Evolutionary conservation across 2,797 vertebrate genomes (phyloP), one percentile per base, ranked within the genome.

Genomic region (Diglossa cyanea): DNA sequence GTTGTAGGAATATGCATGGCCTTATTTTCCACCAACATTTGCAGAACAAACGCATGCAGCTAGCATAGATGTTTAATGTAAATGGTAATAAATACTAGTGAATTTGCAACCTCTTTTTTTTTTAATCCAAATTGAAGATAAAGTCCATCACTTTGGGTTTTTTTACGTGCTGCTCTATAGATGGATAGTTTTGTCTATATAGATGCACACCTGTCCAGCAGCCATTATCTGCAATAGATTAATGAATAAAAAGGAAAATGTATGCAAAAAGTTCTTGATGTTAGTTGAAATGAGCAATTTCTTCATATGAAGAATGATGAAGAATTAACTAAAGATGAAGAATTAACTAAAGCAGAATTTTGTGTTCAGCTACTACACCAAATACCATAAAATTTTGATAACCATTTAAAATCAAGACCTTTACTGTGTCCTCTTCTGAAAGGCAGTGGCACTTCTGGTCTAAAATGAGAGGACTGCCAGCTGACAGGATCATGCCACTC

Each of bases 1-100:
- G 95, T 92, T 97, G 77, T 93, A 97, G 97, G 96, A 96, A 93
- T 97, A 95, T 96, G 84, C 85, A 96, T 96, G 94, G 89, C 94
- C 96, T 97, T 97, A 96, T 95, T 93, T 97, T 96, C 92, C 73
- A 95, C 47, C 54, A 89, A 31, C 17, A 30, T 94, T 97, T 96
- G 80, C 83, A 96, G 93, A 98, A 96, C 48, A 93, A 95, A 79
- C 0, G 6, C 85, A 90, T 72, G 57, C 78, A 84, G 61, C 40
- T 92, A 62, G 81, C 86, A 93, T 15, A 76, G 92, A 94, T 77
- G 94, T 90, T 96, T 92, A 95, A 79, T 96, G 96, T 60, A 76
- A 86, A 73, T 62, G 47, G 58, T 66, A 88, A 96, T 92, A 95
- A 95, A 78, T 81, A 86, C 62, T 75, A 89, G 89, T 42, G 47